A percentile compares a stretch with the other conserved stretches of the same genome.
These are phyloP conservation scores for Heliconius eleuchia DNA, from an alignment of 1,140 invertebrate species.

Conservation along the genomic window DNA sequence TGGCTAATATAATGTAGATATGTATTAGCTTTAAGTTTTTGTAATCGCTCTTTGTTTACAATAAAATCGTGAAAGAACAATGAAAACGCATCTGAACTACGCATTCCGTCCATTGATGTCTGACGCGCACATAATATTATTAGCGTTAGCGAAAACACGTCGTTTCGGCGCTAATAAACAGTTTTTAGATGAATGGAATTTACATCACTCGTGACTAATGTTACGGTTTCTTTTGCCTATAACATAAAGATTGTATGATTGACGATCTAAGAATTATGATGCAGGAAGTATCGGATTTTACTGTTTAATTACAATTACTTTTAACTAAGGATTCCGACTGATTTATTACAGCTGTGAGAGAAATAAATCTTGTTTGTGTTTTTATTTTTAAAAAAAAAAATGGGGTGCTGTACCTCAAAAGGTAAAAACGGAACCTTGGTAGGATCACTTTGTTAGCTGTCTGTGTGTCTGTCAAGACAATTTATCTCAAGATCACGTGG, in stretches of 20 bases:
- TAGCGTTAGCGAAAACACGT: slow-evolving; percentile 39
- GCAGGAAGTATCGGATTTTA: slow-evolving; percentile 28
- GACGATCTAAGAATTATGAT: slow-evolving; percentile 15
- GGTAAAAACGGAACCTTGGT: no score
- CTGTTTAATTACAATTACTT: slow-evolving; percentile 9
- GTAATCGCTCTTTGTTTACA: no score
- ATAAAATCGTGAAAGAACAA: slow-evolving; percentile 19
- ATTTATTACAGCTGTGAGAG: not conserved
- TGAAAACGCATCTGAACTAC: slow-evolving; percentile 36
- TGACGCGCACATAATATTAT: slow-evolving; percentile 52
- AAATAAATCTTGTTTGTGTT: not conserved
- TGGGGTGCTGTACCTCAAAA: no score
- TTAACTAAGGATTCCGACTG: not conserved
- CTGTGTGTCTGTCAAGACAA: no score
- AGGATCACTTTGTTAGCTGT: no score
- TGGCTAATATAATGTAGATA: no score
- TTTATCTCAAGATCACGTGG: no score
- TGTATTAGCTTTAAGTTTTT: no score
- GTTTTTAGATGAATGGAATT: slow-evolving; percentile 58
- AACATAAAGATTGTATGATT: slow-evolving; percentile 12
- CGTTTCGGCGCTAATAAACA: slow-evolving; percentile 41
- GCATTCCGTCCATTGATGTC: slow-evolving; percentile 47
- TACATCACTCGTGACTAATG: slow-evolving; percentile 52
- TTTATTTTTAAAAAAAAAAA: no score
- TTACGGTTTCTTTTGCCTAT: slow-evolving; percentile 18